Percentiles rank a stretch among this genome's conserved stretches.
phyloP scores from a whole-genome alignment of 2,113 vertebrate genomes.

The Pseudois nayaur region DNA sequence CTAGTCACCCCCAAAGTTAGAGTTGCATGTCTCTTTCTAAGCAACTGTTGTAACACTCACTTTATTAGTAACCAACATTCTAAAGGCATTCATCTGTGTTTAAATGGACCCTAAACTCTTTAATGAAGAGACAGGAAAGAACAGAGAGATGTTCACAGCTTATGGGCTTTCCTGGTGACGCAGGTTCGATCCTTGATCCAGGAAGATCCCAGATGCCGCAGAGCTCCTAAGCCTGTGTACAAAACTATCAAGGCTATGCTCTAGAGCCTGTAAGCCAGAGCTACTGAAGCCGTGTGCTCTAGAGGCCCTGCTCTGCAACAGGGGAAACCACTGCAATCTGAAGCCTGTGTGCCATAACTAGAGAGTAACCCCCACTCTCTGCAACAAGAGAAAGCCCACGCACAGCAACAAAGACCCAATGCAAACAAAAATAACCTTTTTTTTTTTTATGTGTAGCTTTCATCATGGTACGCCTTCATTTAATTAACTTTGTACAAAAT shows the following conservation, averaged over 20 bases:
- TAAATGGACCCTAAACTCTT: background rate
- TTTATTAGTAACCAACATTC: background rate
- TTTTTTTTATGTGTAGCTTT: background rate
- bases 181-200: background rate
- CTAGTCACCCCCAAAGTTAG: background rate
- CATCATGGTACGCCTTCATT: background rate
- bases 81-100: background rate
- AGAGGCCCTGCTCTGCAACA: background rate
- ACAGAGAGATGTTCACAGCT: background rate
- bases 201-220: background rate
- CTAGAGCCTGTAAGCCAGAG: background rate
- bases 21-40: background rate
- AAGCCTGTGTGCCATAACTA: background rate
- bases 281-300: fast-evolving
- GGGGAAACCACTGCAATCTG: background rate
- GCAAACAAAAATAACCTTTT: background rate
- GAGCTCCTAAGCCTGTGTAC: background rate
- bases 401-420: background rate
- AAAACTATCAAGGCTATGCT: background rate
- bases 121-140: background rate
- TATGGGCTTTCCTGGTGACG: background rate
- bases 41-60: background rate
- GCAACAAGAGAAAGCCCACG: background rate
- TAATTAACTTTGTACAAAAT: background rate
- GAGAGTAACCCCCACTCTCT: fast-evolving